Evolutionary conservation across 2,797 vertebrate species (phyloP).

Genomic region (Etheostoma perlongum): DNA sequence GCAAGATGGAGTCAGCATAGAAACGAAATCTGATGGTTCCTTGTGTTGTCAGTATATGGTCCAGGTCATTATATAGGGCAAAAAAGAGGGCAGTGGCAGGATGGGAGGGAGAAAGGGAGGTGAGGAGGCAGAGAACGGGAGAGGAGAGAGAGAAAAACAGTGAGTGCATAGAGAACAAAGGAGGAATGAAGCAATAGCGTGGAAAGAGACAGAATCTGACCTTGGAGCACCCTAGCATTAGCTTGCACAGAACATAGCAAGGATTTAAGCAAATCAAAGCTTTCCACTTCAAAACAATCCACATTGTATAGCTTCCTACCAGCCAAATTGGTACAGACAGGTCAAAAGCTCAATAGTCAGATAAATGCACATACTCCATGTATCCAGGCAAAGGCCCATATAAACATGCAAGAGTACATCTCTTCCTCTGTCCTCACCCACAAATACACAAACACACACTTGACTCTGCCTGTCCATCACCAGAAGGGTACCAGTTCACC

Average conservation of each 20-base stretch:
- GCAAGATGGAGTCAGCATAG: conserved; percentile 12
- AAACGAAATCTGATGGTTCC: conserved; percentile 44
- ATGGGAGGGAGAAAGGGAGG: conserved; percentile 9
- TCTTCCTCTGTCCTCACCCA: background rate
- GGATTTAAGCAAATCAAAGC: conserved; percentile 62
- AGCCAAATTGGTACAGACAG: conserved; percentile 35
- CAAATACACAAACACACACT: background rate
- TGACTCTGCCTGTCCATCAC: conserved; percentile 12
- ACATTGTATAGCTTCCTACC: conserved; percentile 57
- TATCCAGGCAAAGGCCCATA: background rate
- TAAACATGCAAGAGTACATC: conserved; percentile 14
- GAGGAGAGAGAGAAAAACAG: conserved; percentile 1
- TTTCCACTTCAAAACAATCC: conserved; percentile 61
- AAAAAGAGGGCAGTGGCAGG: conserved; percentile 64
- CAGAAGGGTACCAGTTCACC: conserved; percentile 19
- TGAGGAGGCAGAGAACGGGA: conserved; percentile 26
- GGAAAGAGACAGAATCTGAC: conserved; percentile 60
- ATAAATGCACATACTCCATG: background rate
- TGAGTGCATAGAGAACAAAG: conserved; percentile 36
- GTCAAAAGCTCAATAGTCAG: conserved; percentile 18
- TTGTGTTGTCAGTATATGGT: conserved; percentile 57
- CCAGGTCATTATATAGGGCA: conserved; percentile 71
- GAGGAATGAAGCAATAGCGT: conserved; percentile 47
- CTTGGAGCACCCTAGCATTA: conserved; percentile 53
- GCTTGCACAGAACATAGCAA: conserved; percentile 59